Base-by-base conservation (phyloP, 2,113 vertebrate genomes). In the Hemichromis elongatus region DNA sequence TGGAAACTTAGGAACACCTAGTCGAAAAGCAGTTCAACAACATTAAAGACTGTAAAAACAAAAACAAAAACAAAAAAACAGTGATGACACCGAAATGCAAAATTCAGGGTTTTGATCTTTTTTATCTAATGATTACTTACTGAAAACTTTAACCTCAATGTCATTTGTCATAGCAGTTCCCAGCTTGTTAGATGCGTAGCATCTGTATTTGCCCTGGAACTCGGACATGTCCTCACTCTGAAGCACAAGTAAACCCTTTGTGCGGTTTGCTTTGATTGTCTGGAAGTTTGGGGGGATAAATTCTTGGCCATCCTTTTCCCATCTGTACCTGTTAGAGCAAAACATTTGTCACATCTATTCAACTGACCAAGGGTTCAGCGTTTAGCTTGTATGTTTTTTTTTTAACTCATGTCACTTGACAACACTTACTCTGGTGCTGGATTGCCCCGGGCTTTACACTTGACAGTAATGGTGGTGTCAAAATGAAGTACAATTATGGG, bases 131-230 rank as follows among this genome's bases (percentile, higher is more conserved):
- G 6, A 12, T 21, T 61, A 95, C 97, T 97, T 94, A 99, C 99
- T 94, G 86, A 97, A 95, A 85, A 97, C 97, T 59, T 96, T 95
- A 4, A 99, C 94, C 18, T 97, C 93, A 0, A 97, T 97, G 90
- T 98, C 97, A 40, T 98, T 96, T 13, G 99, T 98, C 93, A 99
- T 95, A 47, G 98, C 97, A 3, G 96, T 96, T 56, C 99, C 99
- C 56, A 99, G 86, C 21, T 92, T 81, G 37, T 99, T 99, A 7
- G 95, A 96, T 3, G 97, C 98, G n/a, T 96, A 97, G 87, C 99
- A 99, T 77, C 96, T 96, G n/a, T 99, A 99, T 93, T 93, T 98
- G 42, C 99, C 99, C 88, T 97, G 95, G 57, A 97, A 97, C 68
- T 89, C 70, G 18, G 83, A 77, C 33, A 97, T 93, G 50, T 96